Evolutionary conservation across 2,113 vertebrate genomes (phyloP).

Genomic region (Corydoras maculifer): DNA sequence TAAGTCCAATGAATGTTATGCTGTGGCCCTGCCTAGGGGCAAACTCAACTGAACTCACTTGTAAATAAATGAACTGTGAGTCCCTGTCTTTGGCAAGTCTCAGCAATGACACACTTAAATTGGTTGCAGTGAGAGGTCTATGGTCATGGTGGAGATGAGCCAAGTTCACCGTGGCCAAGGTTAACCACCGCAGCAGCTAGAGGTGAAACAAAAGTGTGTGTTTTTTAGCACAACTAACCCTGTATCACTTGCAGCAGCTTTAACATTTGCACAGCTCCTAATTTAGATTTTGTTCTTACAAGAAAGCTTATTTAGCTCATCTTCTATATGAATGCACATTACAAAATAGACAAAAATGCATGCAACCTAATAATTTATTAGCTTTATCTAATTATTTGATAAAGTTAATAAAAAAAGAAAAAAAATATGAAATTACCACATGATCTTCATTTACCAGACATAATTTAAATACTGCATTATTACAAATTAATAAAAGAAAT

Average conservation of each 20-base stretch:
- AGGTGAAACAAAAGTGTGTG: conserved; percentile 25
- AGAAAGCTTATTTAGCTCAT: too few species aligned
- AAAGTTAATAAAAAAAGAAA: too few species aligned
- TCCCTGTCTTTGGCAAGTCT: conserved; percentile 39
- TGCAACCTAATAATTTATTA: too few species aligned
- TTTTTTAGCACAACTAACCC: conserved; percentile 35
- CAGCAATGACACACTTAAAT: conserved; percentile 61
- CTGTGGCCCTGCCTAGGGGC: conserved; percentile 35
- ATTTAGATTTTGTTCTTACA: not conserved
- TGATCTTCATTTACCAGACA: too few species aligned
- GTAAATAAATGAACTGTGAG: conserved; percentile 61
- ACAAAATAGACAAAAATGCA: too few species aligned
- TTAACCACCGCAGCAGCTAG: conserved; percentile 56
- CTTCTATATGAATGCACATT: too few species aligned
- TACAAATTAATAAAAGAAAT: too few species aligned
- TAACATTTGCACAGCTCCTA: not conserved
- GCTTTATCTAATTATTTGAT: too few species aligned
- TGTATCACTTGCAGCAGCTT: not conserved
- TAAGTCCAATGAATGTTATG: not conserved
- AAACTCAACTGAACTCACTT: conserved; percentile 52
- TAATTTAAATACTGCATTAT: too few species aligned
- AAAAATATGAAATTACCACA: too few species aligned
- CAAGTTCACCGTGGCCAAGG: conserved; percentile 54
- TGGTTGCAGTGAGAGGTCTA: conserved; percentile 61
- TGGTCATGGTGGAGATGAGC: conserved; percentile 41